phyloP scores from a whole-genome alignment of 37 sponge, comb jelly and placozoan genomes.

The Aphrocallistes beatrix region DNA sequence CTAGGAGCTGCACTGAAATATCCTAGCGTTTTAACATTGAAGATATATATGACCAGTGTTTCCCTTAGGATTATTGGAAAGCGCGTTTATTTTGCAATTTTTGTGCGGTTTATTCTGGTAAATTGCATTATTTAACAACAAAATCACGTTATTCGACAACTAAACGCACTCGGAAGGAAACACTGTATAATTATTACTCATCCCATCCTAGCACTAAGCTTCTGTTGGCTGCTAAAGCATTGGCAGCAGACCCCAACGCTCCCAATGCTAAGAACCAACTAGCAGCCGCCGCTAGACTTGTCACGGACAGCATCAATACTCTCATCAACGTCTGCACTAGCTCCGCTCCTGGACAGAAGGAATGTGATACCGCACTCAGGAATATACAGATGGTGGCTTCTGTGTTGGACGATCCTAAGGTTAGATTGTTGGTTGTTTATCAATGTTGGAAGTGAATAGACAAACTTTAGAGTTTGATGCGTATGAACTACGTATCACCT shows the following conservation, averaged over 20 bases:
- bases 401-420: slow-evolving; percentile 41
- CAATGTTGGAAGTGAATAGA: too few species aligned
- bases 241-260: slow-evolving; percentile 89
- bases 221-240: slow-evolving; percentile 72
- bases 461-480: too few species aligned
- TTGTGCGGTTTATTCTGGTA: too few species aligned
- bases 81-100: too few species aligned
- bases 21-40: too few species aligned
- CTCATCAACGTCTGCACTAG: slow-evolving; percentile 78
- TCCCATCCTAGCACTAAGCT: slow-evolving; percentile 59
- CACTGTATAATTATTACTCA: slow-evolving; percentile 17
- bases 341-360: slow-evolving; percentile 88
- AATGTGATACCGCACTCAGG: slow-evolving; percentile 94
- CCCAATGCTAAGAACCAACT: slow-evolving; percentile 88
- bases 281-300: slow-evolving; percentile 69
- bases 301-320: slow-evolving; percentile 92
- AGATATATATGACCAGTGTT: too few species aligned
- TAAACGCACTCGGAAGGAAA: too few species aligned
- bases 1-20: background rate
- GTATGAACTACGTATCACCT: too few species aligned
- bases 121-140: too few species aligned
- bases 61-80: too few species aligned
- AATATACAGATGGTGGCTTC: slow-evolving; percentile 67
- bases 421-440: too few species aligned
- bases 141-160: too few species aligned